These are phyloP conservation scores for Sternotherus odoratus DNA, from an alignment of 2,797 vertebrate species.

Conservation along the genomic window DNA sequence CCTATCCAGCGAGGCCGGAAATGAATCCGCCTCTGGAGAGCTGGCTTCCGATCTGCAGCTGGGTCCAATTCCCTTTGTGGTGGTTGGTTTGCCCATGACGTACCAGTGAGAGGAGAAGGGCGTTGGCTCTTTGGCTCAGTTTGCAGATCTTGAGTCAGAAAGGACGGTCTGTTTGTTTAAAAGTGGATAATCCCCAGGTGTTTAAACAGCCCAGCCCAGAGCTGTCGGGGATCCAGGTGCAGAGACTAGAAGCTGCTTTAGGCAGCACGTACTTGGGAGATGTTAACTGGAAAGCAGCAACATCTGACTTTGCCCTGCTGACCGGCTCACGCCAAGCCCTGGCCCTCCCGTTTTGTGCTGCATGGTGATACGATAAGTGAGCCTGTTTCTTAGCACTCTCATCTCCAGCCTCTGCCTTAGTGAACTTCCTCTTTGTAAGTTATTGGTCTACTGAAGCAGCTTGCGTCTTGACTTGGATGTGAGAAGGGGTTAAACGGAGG, in stretches of 20 bases:
- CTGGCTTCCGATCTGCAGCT: slow-evolving; percentile 39
- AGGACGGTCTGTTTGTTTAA: background rate
- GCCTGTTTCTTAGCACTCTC: background rate
- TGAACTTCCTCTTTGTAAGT: background rate
- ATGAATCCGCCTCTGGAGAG: slow-evolving; percentile 16
- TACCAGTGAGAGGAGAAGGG: background rate
- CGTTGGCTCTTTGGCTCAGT: background rate
- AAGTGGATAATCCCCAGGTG: slow-evolving; percentile 28
- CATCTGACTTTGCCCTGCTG: background rate
- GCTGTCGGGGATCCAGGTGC: background rate
- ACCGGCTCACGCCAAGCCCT: background rate
- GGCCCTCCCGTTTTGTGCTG: background rate
- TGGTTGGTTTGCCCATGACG: background rate
- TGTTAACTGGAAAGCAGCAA: background rate
- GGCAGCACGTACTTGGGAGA: background rate
- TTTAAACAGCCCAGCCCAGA: background rate
- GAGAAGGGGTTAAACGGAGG: background rate
- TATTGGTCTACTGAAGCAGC: background rate
- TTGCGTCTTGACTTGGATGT: background rate
- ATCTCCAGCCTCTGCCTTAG: background rate
- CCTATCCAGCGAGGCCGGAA: slow-evolving; percentile 39
- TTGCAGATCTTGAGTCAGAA: slow-evolving; percentile 14
- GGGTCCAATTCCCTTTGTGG: slow-evolving; percentile 42
- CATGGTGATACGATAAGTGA: background rate
- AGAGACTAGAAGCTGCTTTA: slow-evolving; percentile 36